phyloP scores from a whole-genome alignment of 2,797 vertebrate species.

The Melanotaenia pygmaea region DNA sequence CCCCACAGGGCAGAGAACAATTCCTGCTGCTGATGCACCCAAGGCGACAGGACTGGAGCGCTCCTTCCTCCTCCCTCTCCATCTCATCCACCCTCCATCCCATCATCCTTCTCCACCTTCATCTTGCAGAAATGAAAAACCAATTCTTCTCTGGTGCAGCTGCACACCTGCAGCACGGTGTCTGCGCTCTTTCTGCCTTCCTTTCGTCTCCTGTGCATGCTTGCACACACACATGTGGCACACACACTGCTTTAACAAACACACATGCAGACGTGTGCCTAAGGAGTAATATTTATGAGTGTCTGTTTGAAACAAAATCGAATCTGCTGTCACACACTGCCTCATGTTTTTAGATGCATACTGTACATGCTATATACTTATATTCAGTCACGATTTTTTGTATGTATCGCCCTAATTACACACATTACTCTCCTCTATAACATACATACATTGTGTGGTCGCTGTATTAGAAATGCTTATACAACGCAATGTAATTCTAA shows the following conservation, averaged over 20 bases:
- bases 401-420: slow-evolving; percentile 6
- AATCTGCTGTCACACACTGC: slow-evolving; percentile 17
- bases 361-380: background rate
- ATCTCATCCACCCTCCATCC: slow-evolving; percentile 42
- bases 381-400: background rate
- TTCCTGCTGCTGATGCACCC: slow-evolving; percentile 76
- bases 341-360: background rate
- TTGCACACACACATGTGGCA: slow-evolving; percentile 2
- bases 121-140: slow-evolving; percentile 39
- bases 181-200: slow-evolving; percentile 8
- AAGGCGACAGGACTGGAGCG: slow-evolving; percentile 70
- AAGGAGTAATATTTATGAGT: slow-evolving; percentile 27
- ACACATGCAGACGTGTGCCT: slow-evolving; percentile 26
- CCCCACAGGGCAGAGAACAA: slow-evolving; percentile 70
- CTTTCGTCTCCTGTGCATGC: background rate
- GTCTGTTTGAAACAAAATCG: slow-evolving; percentile 27
- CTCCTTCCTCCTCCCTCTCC: slow-evolving; percentile 24
- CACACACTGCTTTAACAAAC: slow-evolving; percentile 24
- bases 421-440: background rate
- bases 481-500: background rate
- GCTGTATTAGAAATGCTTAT: background rate
- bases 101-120: slow-evolving; percentile 47
- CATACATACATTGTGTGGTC: background rate
- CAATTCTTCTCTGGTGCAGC: slow-evolving; percentile 31
- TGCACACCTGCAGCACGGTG: slow-evolving; percentile 39